These are phyloP conservation scores for Scytalopus superciliaris DNA, from an alignment of 2,113 vertebrate species.

Conservation along the genomic window DNA sequence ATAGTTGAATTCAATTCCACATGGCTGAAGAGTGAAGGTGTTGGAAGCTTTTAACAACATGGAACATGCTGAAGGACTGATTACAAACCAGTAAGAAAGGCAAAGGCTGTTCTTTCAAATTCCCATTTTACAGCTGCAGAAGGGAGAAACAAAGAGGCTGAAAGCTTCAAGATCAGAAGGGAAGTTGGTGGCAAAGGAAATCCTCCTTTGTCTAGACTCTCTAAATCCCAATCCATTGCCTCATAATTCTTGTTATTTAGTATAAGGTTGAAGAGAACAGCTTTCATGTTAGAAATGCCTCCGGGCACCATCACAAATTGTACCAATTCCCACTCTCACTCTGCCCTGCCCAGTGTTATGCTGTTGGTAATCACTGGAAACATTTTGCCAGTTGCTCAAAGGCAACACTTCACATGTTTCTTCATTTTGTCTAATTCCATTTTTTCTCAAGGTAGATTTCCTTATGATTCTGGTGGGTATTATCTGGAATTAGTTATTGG, in stretches of 20 bases:
- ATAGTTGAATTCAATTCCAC: background rate
- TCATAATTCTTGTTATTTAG: background rate
- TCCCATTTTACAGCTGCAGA: background rate
- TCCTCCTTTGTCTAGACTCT: background rate
- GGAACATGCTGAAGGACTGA: background rate
- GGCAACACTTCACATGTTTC: background rate
- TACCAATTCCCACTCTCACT: background rate
- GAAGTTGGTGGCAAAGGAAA: background rate
- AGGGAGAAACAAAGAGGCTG: background rate
- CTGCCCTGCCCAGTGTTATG: background rate
- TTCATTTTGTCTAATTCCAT: background rate
- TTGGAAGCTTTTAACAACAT: background rate
- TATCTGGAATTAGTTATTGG: background rate
- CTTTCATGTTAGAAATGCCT: background rate
- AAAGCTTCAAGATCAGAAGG: background rate
- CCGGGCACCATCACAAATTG: accelerated
- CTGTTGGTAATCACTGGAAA: background rate
- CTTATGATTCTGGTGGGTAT: background rate
- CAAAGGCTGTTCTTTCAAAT: background rate
- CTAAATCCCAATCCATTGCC: background rate
- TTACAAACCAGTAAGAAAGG: background rate
- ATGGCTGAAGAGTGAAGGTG: background rate
- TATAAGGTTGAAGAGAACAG: background rate
- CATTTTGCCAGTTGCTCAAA: background rate
- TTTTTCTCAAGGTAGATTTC: background rate